Base-by-base conservation (phyloP, 2,113 vertebrate species). In the Urocynchramus pylzowi region DNA sequence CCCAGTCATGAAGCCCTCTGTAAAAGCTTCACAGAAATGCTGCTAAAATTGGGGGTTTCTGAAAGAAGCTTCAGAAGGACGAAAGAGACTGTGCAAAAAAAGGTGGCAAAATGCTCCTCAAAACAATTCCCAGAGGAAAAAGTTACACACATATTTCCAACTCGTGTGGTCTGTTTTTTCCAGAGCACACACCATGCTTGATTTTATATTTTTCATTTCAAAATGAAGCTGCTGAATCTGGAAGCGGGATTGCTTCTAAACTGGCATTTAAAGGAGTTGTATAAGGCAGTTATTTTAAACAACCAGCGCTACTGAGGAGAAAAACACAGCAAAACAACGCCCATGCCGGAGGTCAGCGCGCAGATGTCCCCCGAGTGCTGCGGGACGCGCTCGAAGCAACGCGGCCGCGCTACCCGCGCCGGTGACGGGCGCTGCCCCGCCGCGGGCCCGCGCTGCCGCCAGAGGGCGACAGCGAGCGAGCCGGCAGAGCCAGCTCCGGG, bases 311-410 rank as follows among this genome's bases (percentile, higher is more conserved):
- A 31, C 0, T 4, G 59, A 61, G 30, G 69, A 82, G 18, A 41
- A 68, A 63, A 67, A 11, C 1, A 9, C 23, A 65, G 11, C 4
- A 7, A 8, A 24, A 39, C 16, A 28, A 35, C 5, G 31, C 27
- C 54, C 11, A 1, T 15, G 50, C 7, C 53, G 56, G 65, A 0
- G 42, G 28, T 11, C 9, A 31, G 49, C 0, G 33, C 4, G 26
- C 56, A 47, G 47, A 6, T 1, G 19, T 13, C 15, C 42, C 6
- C 10, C 18, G 52, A 24, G 73, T 74, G 10, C 39, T 1, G 64
- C 31, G 49, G 13, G 27, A 13, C 7, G 20, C 64, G 31, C 7
- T 28, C n/a, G 41, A 60, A 42, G 22, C 60, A 9, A 7, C 42
- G 54, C 4, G 5, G 57, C 56, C 42, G 4, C 7, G 45, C 61